Evolutionary conservation across 2,888 invertebrate species (phyloP).

Genomic region (Herminia tarsipennalis): DNA sequence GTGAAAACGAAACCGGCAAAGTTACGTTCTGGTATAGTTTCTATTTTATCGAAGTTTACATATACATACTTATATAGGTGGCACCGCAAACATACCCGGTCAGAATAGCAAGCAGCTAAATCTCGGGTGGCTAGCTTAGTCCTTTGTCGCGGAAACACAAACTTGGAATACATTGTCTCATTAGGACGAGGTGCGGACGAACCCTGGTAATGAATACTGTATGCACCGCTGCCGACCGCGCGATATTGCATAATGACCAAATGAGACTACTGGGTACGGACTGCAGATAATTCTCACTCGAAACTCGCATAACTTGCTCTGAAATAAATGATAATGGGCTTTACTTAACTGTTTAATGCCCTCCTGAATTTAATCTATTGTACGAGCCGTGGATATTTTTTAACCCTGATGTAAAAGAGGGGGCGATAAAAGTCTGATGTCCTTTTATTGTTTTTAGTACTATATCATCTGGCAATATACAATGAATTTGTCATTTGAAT

Average conservation of each 20-base stretch:
- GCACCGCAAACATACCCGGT: conserved; percentile 26
- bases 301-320: conserved; percentile 11
- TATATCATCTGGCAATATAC: too few relatives aligned
- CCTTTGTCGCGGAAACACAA: conserved; percentile 50
- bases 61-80: conserved; percentile 17
- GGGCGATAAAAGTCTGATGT: too few relatives aligned
- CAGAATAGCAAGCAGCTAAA: conserved; percentile 33
- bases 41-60: too few relatives aligned
- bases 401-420: too few relatives aligned
- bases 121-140: conserved; percentile 18
- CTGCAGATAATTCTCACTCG: conserved; percentile 18
- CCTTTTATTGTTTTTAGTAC: too few relatives aligned
- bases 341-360: not conserved
- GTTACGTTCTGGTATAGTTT: too few relatives aligned
- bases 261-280: conserved; percentile 16
- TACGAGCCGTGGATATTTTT: not conserved
- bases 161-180: conserved; percentile 57
- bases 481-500: too few relatives aligned
- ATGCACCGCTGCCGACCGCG: conserved; percentile 47
- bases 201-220: conserved; percentile 63
- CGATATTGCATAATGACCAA: conserved; percentile 53
- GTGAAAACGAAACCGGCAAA: too few relatives aligned
- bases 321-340: conserved; percentile 16
- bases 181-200: conserved; percentile 48
- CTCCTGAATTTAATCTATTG: not conserved